A percentile compares a stretch with the other conserved stretches of the same genome.
Evolutionary conservation across 2,888 invertebrate species (phyloP).

Genomic region (Nysson spinosus): DNA sequence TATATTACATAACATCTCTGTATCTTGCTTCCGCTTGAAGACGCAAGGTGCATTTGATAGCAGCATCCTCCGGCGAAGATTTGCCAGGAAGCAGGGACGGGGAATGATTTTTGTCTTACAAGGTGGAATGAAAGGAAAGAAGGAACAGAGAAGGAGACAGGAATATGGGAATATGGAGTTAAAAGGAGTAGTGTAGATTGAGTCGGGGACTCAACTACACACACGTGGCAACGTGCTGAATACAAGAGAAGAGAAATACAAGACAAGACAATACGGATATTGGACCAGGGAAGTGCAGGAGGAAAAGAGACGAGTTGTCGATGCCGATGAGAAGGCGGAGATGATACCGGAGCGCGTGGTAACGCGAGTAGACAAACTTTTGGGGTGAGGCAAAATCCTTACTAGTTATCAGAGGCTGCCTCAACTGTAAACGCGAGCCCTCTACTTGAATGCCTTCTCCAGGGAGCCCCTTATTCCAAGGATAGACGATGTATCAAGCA

Average conservation of each 20-base stretch:
- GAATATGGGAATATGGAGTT: neutral
- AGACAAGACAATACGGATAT: constrained; percentile 73
- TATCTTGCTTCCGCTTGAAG: constrained; percentile 26
- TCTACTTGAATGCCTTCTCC: constrained; percentile 26
- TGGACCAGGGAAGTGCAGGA: constrained; percentile 67
- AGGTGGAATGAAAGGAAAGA: too few species aligned
- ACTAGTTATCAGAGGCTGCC: constrained; percentile 51
- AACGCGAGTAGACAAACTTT: constrained; percentile 69
- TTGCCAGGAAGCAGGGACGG: constrained; percentile 29
- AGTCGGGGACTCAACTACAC: constrained; percentile 64
- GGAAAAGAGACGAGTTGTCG: constrained; percentile 72
- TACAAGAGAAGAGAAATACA: constrained; percentile 55
- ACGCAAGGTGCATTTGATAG: constrained; percentile 75
- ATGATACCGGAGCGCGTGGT: constrained; percentile 47
- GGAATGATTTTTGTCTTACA: constrained; percentile 54
- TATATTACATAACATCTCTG: constrained; percentile 13
- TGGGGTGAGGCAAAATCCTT: constrained; percentile 60
- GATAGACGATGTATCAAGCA: constrained; percentile 27
- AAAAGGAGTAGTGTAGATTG: constrained; percentile 22
- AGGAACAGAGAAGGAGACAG: neutral
- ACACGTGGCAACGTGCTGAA: constrained; percentile 64
- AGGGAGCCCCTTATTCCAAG: constrained; percentile 31
- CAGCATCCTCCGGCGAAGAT: constrained; percentile 70
- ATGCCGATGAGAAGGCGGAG: constrained; percentile 55
- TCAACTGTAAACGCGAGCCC: constrained; percentile 44